These are phyloP conservation scores for Scleropages formosus DNA, from an alignment of 2,797 vertebrate genomes.

Conservation along the genomic window DNA sequence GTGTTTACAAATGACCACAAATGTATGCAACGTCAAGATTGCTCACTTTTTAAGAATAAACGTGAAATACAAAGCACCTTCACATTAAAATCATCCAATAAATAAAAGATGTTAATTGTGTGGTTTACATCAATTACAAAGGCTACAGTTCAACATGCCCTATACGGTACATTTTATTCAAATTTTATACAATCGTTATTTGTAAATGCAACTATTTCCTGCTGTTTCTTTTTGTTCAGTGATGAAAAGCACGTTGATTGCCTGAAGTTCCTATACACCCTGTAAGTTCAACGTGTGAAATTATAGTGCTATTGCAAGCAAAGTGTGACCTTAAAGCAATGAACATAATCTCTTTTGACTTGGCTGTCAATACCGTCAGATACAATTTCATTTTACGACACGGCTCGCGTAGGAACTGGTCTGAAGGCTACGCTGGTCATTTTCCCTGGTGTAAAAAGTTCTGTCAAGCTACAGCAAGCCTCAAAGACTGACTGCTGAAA, in stretches of 20 bases:
- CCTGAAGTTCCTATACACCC: no score
- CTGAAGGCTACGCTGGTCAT: conserved; percentile 19
- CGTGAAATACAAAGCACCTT: not conserved
- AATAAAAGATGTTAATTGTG: not conserved
- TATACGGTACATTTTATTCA: no score
- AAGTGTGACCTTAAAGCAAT: conserved; percentile 18
- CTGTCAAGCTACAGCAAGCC: not conserved
- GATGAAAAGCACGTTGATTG: not conserved
- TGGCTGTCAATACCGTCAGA: conserved; percentile 19
- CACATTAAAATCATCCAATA: not conserved
- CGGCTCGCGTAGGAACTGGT: not conserved
- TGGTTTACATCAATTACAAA: no score
- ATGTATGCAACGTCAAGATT: not conserved
- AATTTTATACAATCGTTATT: not conserved
- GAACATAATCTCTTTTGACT: conserved; percentile 27
- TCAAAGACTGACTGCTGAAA: not conserved
- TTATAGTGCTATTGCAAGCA: not conserved
- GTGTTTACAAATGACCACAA: conserved; percentile 16
- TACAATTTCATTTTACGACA: conserved; percentile 25
- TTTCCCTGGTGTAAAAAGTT: conserved; percentile 18
- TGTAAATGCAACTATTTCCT: not conserved
- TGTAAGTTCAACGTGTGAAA: not conserved
- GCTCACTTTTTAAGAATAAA: not conserved
- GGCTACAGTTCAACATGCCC: no score
- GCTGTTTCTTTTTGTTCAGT: not conserved